These are phyloP conservation scores for Athalia circularis DNA, from an alignment of 2,888 invertebrate genomes.

Conservation along the genomic window DNA sequence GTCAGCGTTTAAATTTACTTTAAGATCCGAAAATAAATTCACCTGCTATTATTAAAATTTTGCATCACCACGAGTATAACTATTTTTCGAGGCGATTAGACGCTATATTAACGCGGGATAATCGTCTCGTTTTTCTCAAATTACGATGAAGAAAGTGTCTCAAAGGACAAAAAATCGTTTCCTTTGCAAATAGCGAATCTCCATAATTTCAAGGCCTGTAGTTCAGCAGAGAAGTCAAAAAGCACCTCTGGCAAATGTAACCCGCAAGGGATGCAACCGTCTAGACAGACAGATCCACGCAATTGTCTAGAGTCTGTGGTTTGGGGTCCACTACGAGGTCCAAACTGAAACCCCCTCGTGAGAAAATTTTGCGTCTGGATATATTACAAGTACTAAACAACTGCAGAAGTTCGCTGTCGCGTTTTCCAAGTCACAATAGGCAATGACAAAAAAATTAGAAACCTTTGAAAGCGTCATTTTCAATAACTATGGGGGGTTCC, in stretches of 20 bases:
- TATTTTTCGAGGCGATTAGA: no score
- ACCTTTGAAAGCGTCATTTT: no score
- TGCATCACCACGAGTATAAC: no score
- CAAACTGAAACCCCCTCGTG: conserved; percentile 53
- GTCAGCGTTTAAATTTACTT: not conserved
- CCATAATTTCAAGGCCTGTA: conserved; percentile 27
- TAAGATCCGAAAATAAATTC: no score
- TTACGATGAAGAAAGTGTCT: not conserved
- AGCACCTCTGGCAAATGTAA: conserved; percentile 62
- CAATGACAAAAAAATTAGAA: no score
- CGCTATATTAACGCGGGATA: no score
- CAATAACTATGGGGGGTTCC: no score
- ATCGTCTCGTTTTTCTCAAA: no score
- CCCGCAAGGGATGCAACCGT: conserved; percentile 61
- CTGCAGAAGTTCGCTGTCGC: conserved; percentile 51
- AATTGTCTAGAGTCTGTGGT: conserved; percentile 65
- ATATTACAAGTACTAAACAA: conserved; percentile 21
- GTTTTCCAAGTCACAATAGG: not conserved
- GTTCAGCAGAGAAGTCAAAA: conserved; percentile 33
- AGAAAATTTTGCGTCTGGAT: conserved; percentile 54
- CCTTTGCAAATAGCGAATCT: not conserved
- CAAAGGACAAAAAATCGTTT: not conserved
- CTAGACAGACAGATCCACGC: conserved; percentile 71
- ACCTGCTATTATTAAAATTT: no score
- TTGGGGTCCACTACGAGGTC: conserved; percentile 36